Evolutionary conservation across 1,140 invertebrate species (phyloP).

Genomic region (Ephestia elutella): DNA sequence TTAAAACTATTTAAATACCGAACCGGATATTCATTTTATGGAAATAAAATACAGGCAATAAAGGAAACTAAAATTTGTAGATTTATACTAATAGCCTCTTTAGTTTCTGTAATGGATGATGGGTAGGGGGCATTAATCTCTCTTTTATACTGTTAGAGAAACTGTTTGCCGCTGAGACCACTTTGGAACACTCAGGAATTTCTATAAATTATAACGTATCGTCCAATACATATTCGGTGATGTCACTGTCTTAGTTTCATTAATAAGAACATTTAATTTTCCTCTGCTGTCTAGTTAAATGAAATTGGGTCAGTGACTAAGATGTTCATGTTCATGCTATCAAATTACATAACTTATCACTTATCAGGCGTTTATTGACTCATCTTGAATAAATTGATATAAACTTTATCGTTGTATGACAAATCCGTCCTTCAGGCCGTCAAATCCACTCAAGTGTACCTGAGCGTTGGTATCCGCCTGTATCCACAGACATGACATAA

Average conservation of each 20-base stretch:
- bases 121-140: neutral
- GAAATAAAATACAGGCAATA: too few relatives aligned
- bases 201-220: neutral
- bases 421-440: conserved; percentile 2
- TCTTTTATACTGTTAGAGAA: neutral
- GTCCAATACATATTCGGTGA: too few relatives aligned
- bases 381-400: too few relatives aligned
- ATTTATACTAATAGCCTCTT: neutral
- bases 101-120: neutral
- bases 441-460: conserved; percentile 3
- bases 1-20: neutral
- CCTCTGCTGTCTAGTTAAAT: too few relatives aligned
- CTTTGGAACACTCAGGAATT: neutral
- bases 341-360: too few relatives aligned
- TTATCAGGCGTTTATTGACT: too few relatives aligned
- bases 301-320: too few relatives aligned
- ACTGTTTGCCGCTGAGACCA: neutral
- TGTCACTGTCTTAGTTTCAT: too few relatives aligned
- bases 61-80: neutral
- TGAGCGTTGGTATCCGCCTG: neutral
- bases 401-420: neutral
- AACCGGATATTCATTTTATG: neutral
- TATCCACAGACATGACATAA: conserved; percentile 15
- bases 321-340: too few relatives aligned
- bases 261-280: too few relatives aligned